Conservation (phyloP, 2,797 vertebrate species). For the Arremon aurantiirostris region DNA sequence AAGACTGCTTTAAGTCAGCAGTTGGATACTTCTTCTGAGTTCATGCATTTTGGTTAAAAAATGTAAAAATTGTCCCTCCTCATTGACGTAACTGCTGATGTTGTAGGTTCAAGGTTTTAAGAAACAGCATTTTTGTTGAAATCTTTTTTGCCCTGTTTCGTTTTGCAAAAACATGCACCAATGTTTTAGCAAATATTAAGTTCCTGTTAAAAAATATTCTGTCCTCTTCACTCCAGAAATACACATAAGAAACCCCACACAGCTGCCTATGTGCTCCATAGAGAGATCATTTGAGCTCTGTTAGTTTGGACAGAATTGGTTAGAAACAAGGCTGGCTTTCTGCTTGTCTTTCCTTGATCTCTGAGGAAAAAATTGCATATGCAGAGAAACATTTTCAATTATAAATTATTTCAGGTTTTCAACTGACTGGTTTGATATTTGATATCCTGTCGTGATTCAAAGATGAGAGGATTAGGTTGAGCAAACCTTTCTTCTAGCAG, state of each 20-base stretch:
- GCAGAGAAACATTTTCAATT: neutral
- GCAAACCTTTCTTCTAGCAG: neutral
- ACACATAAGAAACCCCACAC: neutral
- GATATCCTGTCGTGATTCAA: neutral
- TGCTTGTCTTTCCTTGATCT: neutral
- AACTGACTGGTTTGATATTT: neutral
- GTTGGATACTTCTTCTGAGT: neutral
- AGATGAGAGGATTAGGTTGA: constrained; percentile 12
- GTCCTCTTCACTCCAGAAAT: neutral
- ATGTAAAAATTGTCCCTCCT: neutral
- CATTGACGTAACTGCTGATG: neutral
- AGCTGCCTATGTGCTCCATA: neutral
- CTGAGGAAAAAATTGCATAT: neutral
- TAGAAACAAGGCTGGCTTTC: neutral
- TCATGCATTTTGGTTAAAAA: neutral
- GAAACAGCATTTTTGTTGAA: neutral
- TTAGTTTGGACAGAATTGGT: neutral
- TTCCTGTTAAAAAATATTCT: neutral
- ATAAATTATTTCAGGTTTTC: constrained; percentile 7
- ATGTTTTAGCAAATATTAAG: neutral
- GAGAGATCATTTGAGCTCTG: neutral
- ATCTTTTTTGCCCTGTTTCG: neutral
- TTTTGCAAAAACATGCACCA: neutral
- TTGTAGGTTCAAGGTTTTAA: neutral
- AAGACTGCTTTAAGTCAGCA: neutral